phyloP scores from a whole-genome alignment of 1,140 invertebrate genomes.

The Andricus grossulariae region DNA sequence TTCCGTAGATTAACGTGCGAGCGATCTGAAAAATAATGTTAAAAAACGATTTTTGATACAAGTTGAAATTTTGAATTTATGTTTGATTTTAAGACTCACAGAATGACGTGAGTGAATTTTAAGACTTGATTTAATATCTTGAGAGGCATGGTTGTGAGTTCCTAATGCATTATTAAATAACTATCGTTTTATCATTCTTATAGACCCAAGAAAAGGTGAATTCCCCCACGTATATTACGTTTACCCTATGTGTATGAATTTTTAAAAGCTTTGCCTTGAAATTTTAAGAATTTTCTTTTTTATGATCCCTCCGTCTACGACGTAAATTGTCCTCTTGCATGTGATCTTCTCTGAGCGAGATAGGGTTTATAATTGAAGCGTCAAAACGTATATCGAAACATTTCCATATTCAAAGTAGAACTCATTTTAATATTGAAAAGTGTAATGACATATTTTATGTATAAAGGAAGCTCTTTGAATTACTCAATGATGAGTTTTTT shows the following conservation, averaged over 20 bases:
- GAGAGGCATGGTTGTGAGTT: background rate
- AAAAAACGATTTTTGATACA: too few relatives aligned
- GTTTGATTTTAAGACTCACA: too few relatives aligned
- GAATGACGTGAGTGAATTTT: too few relatives aligned
- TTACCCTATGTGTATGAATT: background rate
- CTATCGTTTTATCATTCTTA: background rate
- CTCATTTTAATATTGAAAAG: conserved; percentile 21
- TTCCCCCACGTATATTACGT: conserved; percentile 8
- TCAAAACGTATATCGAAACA: conserved; percentile 25
- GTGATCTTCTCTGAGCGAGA: background rate
- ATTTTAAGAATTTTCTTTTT: conserved; percentile 4
- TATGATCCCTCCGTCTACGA: background rate
- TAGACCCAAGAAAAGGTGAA: background rate
- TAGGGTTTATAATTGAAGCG: conserved; percentile 27
- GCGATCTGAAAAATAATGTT: conserved; percentile 50
- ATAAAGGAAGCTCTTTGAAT: background rate
- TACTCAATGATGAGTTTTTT: background rate
- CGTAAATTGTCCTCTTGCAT: background rate
- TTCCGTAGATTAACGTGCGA: conserved; percentile 53
- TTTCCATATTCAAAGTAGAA: conserved; percentile 28
- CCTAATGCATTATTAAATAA: background rate
- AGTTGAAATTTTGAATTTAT: too few relatives aligned
- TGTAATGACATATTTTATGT: too few relatives aligned
- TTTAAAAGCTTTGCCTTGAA: background rate
- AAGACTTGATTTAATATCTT: too few relatives aligned